These are phyloP conservation scores for Leptinotarsa undecemlineata DNA, from an alignment of 1,140 invertebrate genomes.

Conservation along the genomic window DNA sequence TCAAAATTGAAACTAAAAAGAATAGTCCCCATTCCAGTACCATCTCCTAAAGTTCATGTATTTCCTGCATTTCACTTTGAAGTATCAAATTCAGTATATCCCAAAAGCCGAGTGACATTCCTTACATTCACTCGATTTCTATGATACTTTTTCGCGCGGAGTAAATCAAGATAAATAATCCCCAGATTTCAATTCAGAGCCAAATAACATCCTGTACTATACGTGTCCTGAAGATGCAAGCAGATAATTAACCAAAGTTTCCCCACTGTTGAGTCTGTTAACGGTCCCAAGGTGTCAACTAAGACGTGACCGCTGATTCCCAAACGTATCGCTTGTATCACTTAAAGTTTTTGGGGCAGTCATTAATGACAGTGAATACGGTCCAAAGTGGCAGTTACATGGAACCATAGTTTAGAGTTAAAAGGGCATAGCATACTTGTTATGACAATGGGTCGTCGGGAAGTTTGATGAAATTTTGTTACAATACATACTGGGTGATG, in stretches of 20 bases:
- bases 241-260: conserved; percentile 8
- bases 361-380: neutral
- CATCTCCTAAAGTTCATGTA: too few relatives aligned
- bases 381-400: neutral
- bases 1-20: too few relatives aligned
- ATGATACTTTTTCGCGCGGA: neutral
- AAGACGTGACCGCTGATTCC: conserved; percentile 7
- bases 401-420: neutral
- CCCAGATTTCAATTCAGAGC: neutral
- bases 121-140: neutral
- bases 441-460: neutral
- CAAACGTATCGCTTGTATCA: conserved; percentile 5
- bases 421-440: neutral
- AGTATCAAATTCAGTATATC: too few relatives aligned
- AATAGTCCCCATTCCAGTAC: too few relatives aligned
- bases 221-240: neutral
- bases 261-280: neutral
- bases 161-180: neutral
- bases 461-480: neutral
- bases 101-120: too few relatives aligned
- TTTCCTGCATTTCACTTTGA: too few relatives aligned
- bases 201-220: neutral
- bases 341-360: neutral
- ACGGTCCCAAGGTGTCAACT: neutral
- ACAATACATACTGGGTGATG: too few relatives aligned